phyloP scores from a whole-genome alignment of 2,113 vertebrate genomes.

The Prietella phreatophila region DNA sequence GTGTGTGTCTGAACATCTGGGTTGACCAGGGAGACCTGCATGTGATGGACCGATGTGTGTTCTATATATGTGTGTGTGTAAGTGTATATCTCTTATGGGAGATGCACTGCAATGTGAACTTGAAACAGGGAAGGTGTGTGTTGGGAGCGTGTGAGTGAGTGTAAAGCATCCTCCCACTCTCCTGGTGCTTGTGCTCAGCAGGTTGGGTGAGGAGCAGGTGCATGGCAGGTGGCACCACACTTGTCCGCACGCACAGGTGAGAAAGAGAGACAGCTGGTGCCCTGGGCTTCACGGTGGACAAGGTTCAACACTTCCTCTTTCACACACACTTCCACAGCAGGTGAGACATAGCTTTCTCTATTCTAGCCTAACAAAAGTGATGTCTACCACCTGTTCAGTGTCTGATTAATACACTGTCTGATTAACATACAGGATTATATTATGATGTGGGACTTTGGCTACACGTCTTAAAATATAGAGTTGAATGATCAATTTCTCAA shows the following conservation, averaged over 20 bases:
- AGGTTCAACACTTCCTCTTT: slow-evolving; percentile 47
- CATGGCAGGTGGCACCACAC: slow-evolving; percentile 58
- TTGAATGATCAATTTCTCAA: not conserved
- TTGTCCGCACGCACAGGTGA: slow-evolving; percentile 52
- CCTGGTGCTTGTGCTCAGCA: slow-evolving; percentile 42
- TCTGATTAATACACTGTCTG: slow-evolving; percentile 39
- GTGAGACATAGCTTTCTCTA: slow-evolving; percentile 28
- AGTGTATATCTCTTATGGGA: not conserved
- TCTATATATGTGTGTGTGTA: not conserved
- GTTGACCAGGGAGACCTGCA: slow-evolving; percentile 8
- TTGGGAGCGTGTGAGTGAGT: not conserved
- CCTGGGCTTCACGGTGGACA: slow-evolving; percentile 44
- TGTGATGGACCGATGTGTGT: slow-evolving; percentile 23
- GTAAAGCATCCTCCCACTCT: slow-evolving; percentile 15
- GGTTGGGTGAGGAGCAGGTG: slow-evolving; percentile 52
- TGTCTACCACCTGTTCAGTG: slow-evolving; percentile 47
- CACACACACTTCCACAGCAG: slow-evolving; percentile 26
- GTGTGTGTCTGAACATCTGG: slow-evolving; percentile 40
- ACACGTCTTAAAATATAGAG: not conserved
- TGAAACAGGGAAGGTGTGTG: not conserved
- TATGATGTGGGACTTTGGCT: not conserved
- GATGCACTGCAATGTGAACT: not conserved
- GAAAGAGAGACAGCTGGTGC: slow-evolving; percentile 54
- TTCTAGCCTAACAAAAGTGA: slow-evolving; percentile 35
- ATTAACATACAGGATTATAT: slow-evolving; percentile 31